phyloP scores from a whole-genome alignment of 2,113 vertebrate species.

The Pleuronectes platessa region DNA sequence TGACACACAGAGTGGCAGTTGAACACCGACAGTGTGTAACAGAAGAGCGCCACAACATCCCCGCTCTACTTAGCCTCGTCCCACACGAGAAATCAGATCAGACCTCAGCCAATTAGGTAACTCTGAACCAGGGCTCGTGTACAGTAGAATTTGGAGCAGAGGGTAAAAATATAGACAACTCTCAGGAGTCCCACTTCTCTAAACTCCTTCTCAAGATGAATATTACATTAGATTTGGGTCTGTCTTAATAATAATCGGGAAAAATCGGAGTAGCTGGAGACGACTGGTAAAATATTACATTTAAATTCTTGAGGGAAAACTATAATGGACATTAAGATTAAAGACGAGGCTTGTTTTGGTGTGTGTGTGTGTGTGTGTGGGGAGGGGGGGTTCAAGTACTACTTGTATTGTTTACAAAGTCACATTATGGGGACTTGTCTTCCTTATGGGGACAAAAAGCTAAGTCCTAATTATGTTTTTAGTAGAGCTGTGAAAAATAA shows the following conservation, averaged over 20 bases:
- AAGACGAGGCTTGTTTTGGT: not conserved
- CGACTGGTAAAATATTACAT: not conserved
- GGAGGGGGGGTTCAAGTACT: no score
- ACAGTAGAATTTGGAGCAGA: constrained; percentile 54
- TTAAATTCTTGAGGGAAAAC: not conserved
- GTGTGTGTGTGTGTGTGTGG: no score
- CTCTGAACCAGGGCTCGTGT: constrained; percentile 44
- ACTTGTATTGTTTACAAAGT: no score
- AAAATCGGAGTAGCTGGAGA: not conserved
- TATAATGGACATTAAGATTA: not conserved
- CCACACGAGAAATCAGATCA: constrained; percentile 56
- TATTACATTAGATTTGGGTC: not conserved
- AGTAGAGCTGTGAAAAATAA: no score
- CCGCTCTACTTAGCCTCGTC: not conserved
- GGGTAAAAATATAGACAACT: constrained; percentile 62
- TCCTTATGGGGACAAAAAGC: no score
- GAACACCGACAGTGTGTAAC: constrained; percentile 24
- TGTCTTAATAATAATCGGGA: no score
- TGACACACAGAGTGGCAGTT: constrained; percentile 19
- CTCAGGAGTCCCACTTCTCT: constrained; percentile 8
- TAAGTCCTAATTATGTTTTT: not conserved
- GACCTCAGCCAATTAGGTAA: constrained; percentile 56
- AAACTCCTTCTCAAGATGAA: not conserved
- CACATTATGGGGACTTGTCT: not conserved
- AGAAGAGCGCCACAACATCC: constrained; percentile 34